These are phyloP conservation scores for Dusona sp. DNA, from an alignment of 2,888 invertebrate genomes.

Conservation along the genomic window DNA sequence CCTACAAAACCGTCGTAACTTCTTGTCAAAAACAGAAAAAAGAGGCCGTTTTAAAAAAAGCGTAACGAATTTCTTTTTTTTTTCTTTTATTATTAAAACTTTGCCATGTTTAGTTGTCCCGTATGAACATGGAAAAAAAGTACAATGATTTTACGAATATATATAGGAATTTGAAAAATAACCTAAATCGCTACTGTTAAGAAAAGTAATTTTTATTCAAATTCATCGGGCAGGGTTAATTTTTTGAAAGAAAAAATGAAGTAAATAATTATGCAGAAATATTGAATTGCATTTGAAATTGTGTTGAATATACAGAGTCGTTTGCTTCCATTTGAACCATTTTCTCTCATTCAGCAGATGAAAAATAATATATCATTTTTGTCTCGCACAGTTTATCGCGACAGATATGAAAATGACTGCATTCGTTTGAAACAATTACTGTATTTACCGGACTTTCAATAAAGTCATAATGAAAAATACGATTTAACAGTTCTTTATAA, in stretches of 20 bases:
- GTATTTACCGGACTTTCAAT: background rate
- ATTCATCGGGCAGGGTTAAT: background rate
- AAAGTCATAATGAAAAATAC: background rate
- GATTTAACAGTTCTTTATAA: background rate
- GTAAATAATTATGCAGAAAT: background rate
- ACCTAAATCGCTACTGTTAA: background rate
- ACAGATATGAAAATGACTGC: background rate
- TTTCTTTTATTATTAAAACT: slow-evolving; percentile 10
- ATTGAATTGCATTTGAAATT: background rate
- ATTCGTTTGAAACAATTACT: background rate
- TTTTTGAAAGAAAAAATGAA: background rate
- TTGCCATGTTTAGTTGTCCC: background rate
- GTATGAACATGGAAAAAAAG: background rate
- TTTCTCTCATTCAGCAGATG: no score
- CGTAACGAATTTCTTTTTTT: background rate
- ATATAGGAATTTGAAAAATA: background rate
- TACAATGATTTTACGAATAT: background rate
- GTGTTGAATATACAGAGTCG: background rate
- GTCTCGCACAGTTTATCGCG: background rate
- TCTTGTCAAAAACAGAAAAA: slow-evolving; percentile 23
- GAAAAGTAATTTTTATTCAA: background rate
- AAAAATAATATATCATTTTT: background rate
- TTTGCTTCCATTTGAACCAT: no score
- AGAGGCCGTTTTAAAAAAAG: slow-evolving; percentile 4
- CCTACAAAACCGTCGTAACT: slow-evolving; percentile 40